Base-by-base conservation (phyloP, 1,140 invertebrate species). In the Lysiphlebus fabarum region DNA sequence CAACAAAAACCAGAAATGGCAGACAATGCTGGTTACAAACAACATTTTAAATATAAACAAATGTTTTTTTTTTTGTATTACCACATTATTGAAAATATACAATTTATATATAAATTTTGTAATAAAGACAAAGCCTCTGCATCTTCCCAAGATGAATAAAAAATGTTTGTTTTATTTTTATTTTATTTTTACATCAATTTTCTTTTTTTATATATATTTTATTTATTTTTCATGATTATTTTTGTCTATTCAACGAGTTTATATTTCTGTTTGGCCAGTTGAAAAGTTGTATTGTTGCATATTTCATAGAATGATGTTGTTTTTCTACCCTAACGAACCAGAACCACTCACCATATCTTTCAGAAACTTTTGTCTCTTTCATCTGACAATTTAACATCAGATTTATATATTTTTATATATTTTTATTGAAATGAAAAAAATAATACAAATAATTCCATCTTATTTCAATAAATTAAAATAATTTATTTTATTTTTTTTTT, bases 301-400 rank as follows among this genome's bases (percentile, higher is more conserved):
- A 69, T 67, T 69, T 64, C 67, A 69, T 69, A 66, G 66, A 62
- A 62, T 65, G 62, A 54, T 51, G 48, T 54, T 67, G 63, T 67
- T 66, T n/a, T 64, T 69, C 62, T 67, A 58, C 67, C 56, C 56
- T 69, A 69, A 67, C 67, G 67, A 69, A 64, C 62, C 62, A 64
- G 59, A 61, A 59, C 57, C 57, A 37, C 59, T 47, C 53, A 61
- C 17, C 17, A 26, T 26, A 26, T 26, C 17, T 26, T 26, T 4
- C 17, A 2, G 2, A n/a, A 26, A 51, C 53, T 59, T 63, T 51
- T 53, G 53, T 50, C 36, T 58, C 51, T 43, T 48, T 55, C 41
- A 5, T 4, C 17, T 26, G 17, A 26, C 17, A 4, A 26, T 26
- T 2, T 4, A 26, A 26, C 17, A 26, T 26, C 17, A 26, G 17